Base-by-base conservation (phyloP, 2,888 invertebrate species). In the Galeopsomyia nigrocyanea region DNA sequence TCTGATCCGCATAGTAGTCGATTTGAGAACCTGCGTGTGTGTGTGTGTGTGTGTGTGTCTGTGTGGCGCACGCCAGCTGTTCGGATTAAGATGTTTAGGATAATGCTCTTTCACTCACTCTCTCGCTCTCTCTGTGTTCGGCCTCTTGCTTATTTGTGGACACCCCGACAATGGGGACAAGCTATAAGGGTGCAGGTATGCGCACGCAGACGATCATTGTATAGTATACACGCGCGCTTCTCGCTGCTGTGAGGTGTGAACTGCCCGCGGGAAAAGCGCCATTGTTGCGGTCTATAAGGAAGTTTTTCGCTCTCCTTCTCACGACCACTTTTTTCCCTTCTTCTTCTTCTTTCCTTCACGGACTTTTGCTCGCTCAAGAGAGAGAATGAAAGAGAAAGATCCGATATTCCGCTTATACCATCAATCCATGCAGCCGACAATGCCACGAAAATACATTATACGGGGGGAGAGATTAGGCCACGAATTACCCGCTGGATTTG, bases 1-100 rank as follows among this genome's bases (percentile, higher is more conserved):
- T 17, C 55, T 57, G 58, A 51, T 58, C 64, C 69, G 5, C 49
- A 19, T 60, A 60, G 39, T n/a, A n/a, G 47, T 73, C 63, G 63
- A 74, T 71, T 74, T 74, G 74, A 74, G 74, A 68, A 68, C 68
- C 74, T 71, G 7, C 68, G 21, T 64, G 39, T 10, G 7, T 7
- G 39, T 10, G 39, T 39, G 13, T 39, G 7, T 39, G n/a, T n/a
- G n/a, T 10, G 7, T 7, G 39, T 10, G 39, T 39, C 1, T 39
- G 7, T 39, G 62, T 53, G 17, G 19, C 58, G 53, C 55, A 39
- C 55, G 16, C 82, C 86, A 86, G 85, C 86, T 86, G 86, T 84
- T 83, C 81, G 86, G 86, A 86, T 86, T 86, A 84, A 86, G 86
- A 86, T 86, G 85, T 86, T 84, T 84, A 84, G 86, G 86, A 86